phyloP scores from a whole-genome alignment of 2,888 invertebrate species.

The Harmothoe impar region DNA sequence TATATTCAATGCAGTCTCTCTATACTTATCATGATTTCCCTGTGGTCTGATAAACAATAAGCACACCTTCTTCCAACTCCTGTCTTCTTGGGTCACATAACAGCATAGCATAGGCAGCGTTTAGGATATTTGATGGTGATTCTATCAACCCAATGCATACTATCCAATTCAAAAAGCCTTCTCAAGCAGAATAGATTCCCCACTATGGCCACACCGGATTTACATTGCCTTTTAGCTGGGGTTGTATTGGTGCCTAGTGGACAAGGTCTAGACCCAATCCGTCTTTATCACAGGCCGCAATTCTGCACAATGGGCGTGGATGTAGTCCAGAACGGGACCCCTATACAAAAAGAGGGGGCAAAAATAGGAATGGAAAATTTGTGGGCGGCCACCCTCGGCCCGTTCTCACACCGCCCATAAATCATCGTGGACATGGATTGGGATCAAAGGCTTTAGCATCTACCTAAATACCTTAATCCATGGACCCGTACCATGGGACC shows the following conservation, averaged over 20 bases:
- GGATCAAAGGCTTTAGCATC: neutral
- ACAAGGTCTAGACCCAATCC: neutral
- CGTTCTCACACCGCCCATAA: constrained; percentile 2
- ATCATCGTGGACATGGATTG: neutral
- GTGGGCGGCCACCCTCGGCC: constrained; percentile 2
- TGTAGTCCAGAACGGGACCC: neutral
- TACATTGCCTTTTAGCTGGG: neutral
- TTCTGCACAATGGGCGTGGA: neutral
- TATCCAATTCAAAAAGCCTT: too few relatives aligned
- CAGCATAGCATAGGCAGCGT: too few relatives aligned
- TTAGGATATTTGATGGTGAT: too few relatives aligned
- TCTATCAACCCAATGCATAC: too few relatives aligned
- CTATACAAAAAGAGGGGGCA: too few relatives aligned
- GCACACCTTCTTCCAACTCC: too few relatives aligned
- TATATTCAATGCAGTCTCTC: too few relatives aligned
- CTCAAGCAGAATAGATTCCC: too few relatives aligned
- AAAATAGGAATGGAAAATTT: neutral
- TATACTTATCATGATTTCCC: too few relatives aligned
- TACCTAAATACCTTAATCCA: neutral
- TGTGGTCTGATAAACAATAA: too few relatives aligned
- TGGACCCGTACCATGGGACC: too few relatives aligned
- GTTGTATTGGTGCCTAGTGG: neutral
- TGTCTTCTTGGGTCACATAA: too few relatives aligned
- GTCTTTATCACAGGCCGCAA: neutral
- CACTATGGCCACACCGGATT: neutral